A percentile compares a stretch with the other conserved stretches of the same genome.
These are phyloP conservation scores for Scyliorhinus canicula DNA, from an alignment of 2,797 vertebrate genomes.

Conservation along the genomic window DNA sequence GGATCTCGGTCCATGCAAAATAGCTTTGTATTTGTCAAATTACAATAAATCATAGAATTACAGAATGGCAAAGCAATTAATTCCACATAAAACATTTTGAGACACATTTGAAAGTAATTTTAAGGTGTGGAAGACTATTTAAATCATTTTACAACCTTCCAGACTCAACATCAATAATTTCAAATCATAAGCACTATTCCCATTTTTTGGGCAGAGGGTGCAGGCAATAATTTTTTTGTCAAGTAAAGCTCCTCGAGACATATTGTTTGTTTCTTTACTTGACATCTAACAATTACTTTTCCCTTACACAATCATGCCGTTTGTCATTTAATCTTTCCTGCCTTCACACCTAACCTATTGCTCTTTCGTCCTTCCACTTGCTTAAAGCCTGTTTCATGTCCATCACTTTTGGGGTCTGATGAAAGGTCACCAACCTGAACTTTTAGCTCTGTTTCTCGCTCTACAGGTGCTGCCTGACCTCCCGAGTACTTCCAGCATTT, in stretches of 20 bases:
- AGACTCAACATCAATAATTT: not conserved
- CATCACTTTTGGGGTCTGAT: not conserved
- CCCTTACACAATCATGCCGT: not conserved
- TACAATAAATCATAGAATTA: not conserved
- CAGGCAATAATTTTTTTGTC: not conserved
- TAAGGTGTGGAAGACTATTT: not conserved
- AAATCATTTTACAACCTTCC: not conserved
- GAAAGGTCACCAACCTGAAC: not conserved
- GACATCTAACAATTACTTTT: not conserved
- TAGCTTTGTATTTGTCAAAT: not conserved
- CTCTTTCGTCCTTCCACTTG: not conserved
- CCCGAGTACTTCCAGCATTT: not conserved
- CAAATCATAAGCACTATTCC: not conserved
- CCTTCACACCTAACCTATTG: not conserved
- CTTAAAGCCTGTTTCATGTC: not conserved
- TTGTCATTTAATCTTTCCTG: not conserved
- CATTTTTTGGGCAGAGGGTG: not conserved
- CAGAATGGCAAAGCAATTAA: not conserved
- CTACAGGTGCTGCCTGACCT: not conserved
- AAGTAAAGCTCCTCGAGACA: not conserved
- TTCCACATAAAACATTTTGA: not conserved
- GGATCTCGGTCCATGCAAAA: not conserved
- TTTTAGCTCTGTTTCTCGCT: not conserved
- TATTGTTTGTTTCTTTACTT: not conserved
- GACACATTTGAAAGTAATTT: not conserved